These are phyloP conservation scores for Sepiola atlantica DNA, from an alignment of 2,888 invertebrate species.

Conservation along the genomic window DNA sequence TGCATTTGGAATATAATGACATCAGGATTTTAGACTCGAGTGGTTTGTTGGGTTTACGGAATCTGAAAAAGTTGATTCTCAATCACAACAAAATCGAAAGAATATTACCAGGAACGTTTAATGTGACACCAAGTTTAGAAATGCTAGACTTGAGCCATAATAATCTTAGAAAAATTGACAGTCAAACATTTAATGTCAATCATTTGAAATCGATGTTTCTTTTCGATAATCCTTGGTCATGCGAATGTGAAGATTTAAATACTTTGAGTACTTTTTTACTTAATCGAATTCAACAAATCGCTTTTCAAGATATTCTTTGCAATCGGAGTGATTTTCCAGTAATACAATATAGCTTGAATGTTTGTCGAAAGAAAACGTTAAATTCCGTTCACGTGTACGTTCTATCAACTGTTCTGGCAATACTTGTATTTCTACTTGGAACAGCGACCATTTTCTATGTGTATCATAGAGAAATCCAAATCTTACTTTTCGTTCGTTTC, in stretches of 20 bases:
- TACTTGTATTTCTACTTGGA: neutral
- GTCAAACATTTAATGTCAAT: slow-evolving; percentile 49
- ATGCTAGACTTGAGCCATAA: slow-evolving; percentile 50
- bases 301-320: neutral
- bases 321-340: neutral
- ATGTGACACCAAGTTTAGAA: slow-evolving; percentile 51
- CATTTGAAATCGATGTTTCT: slow-evolving; percentile 47
- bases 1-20: slow-evolving; percentile 55
- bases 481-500: neutral
- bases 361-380: neutral
- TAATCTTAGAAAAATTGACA: slow-evolving; percentile 50
- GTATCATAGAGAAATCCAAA: neutral
- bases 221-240: slow-evolving; percentile 52
- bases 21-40: neutral
- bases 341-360: neutral
- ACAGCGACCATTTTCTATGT: neutral
- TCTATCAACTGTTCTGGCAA: neutral
- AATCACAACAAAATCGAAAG: slow-evolving; percentile 54
- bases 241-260: slow-evolving; percentile 53
- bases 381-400: neutral
- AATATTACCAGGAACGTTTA: slow-evolving; percentile 52
- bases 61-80: slow-evolving; percentile 52
- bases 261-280: neutral
- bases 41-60: slow-evolving; percentile 47
- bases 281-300: neutral